Evolutionary conservation across 2,113 vertebrate species (phyloP).

Genomic region (Furnarius figulus): DNA sequence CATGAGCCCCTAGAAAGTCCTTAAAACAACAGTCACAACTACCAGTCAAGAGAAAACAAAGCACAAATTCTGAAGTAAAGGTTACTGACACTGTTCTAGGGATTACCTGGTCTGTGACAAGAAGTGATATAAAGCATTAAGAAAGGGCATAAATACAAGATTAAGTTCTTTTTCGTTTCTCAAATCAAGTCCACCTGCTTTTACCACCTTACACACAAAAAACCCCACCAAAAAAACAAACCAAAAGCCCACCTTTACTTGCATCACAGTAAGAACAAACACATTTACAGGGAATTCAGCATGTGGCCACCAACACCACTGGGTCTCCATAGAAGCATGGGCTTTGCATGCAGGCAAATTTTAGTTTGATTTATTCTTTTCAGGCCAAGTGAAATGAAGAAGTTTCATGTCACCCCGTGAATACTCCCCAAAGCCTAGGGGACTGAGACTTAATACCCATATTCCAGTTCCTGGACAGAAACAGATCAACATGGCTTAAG

Average conservation of each 20-base stretch:
- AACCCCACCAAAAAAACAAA: background rate
- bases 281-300: background rate
- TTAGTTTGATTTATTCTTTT: background rate
- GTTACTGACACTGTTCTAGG: background rate
- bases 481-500: background rate
- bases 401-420: background rate
- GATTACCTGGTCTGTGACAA: background rate
- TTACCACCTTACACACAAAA: background rate
- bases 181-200: background rate
- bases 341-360: background rate
- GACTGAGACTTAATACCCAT: background rate
- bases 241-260: background rate
- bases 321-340: background rate
- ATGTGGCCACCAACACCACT: background rate
- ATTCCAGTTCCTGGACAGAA: background rate
- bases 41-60: background rate
- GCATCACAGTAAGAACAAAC: background rate
- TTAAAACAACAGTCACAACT: background rate
- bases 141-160: background rate
- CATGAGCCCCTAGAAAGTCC: background rate
- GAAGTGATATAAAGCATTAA: background rate
- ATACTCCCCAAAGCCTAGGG: background rate
- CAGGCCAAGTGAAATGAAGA: background rate
- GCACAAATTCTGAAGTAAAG: background rate
- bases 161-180: background rate